These are phyloP conservation scores for Notolabrus celidotus DNA, from an alignment of 2,797 vertebrate species.

Conservation along the genomic window DNA sequence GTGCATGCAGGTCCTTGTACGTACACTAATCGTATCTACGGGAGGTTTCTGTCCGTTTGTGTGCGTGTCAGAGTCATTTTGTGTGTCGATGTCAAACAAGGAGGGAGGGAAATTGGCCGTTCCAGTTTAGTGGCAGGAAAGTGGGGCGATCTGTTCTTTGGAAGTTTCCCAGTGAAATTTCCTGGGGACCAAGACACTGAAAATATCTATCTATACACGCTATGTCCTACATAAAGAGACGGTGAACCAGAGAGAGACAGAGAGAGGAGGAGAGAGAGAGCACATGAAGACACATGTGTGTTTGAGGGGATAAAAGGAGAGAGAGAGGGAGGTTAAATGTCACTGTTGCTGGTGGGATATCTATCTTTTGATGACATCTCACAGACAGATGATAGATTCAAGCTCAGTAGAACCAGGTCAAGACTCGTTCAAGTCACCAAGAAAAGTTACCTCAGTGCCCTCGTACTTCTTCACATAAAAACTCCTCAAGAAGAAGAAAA, in stretches of 20 bases:
- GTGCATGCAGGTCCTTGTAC: neutral
- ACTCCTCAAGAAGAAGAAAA: slow-evolving; percentile 17
- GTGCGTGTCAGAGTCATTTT: slow-evolving; percentile 48
- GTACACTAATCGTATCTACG: neutral
- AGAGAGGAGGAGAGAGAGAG: slow-evolving; percentile 38
- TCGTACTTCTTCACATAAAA: slow-evolving; percentile 32
- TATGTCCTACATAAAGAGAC: slow-evolving; percentile 87
- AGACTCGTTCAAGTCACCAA: slow-evolving; percentile 38
- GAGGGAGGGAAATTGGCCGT: slow-evolving; percentile 82
- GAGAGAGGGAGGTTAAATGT: slow-evolving; percentile 61
- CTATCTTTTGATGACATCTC: slow-evolving; percentile 55
- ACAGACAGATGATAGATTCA: slow-evolving; percentile 41
- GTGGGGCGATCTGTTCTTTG: slow-evolving; percentile 89
- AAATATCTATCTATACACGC: slow-evolving; percentile 87
- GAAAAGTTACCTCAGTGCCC: slow-evolving; percentile 58
- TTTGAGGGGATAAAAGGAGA: slow-evolving; percentile 57
- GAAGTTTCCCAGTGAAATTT: slow-evolving; percentile 89
- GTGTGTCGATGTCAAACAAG: slow-evolving; percentile 72
- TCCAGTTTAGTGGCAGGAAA: slow-evolving; percentile 87
- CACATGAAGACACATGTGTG: slow-evolving; percentile 51
- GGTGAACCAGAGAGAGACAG: slow-evolving; percentile 58
- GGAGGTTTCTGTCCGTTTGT: slow-evolving; percentile 46
- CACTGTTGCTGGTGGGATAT: slow-evolving; percentile 59
- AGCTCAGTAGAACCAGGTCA: slow-evolving; percentile 62
- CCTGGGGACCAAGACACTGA: slow-evolving; percentile 87